A percentile compares a stretch with the other conserved stretches of the same genome.
Conservation (phyloP, 2,113 vertebrate species). For the Rhinolophus sinicus region DNA sequence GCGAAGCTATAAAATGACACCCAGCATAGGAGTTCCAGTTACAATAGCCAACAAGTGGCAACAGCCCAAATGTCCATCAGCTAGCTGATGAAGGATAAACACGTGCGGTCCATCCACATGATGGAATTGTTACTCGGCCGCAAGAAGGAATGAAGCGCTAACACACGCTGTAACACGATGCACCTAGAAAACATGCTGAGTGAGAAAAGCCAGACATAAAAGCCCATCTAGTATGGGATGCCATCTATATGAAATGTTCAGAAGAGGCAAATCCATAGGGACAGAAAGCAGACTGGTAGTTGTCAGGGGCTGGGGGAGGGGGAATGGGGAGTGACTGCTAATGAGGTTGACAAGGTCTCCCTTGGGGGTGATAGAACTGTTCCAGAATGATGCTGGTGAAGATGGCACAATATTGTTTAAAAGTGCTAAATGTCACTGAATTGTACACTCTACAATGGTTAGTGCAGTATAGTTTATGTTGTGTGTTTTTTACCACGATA, state of each 20-base stretch:
- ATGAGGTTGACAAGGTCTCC: neutral
- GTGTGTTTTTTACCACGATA: neutral
- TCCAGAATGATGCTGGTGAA: neutral
- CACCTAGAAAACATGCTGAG: neutral
- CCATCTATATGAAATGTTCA: neutral
- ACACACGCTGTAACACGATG: accelerated
- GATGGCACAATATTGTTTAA: neutral
- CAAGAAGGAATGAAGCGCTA: neutral
- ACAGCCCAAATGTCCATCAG: neutral
- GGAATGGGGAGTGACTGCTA: neutral
- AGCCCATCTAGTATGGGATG: neutral
- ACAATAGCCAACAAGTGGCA: neutral
- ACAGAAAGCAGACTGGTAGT: neutral
- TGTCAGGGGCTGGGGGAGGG: neutral
- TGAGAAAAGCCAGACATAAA: neutral
- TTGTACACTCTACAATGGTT: neutral
- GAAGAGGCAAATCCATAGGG: neutral
- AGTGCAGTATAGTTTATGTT: neutral
- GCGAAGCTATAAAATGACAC: neutral
- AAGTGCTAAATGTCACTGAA: neutral
- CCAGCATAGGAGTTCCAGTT: no score
- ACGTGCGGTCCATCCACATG: no score
- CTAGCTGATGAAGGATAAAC: neutral
- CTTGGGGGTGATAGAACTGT: neutral
- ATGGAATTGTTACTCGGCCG: neutral